Base-by-base conservation (phyloP, 2,797 vertebrate species). In the Phoeniculus purpureus region DNA sequence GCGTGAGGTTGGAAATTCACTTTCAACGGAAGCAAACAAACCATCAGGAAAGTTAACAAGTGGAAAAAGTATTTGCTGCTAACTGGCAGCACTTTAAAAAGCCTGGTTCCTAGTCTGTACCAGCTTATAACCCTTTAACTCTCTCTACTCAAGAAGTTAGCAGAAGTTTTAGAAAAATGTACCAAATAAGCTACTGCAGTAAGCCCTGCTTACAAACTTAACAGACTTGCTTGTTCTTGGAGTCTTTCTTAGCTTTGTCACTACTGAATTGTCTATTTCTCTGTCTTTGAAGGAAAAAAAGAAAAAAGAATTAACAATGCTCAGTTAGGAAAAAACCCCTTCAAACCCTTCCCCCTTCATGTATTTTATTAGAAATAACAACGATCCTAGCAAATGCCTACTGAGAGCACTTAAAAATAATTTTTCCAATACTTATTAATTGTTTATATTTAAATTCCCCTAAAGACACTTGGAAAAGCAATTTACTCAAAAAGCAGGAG, bases 401-500 rank as follows among this genome's bases (percentile, higher is more conserved):
- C 43, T 73, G 56, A 83, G 14, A 72, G 73, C 13, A 52, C 15
- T 83, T 92, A 31, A 75, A 84, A 70, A 52, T 50, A 78, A 22
- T 79, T 3, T 79, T 86, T 62, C 12, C 8, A 61, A 58, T 74
- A 54, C 6, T 84, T 89, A 87, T 70, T 74, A 72, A 59, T 60
- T 76, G 51, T 67, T 92, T 91, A 15, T 76, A 79, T 84, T 93
- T 88, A 22, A 73, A 81, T 76, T 83, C 2, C 52, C 52, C n/a
- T 43, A 23, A 92, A 89, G 80, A 71, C 15, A 54, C 9, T 58
- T 65, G 7, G 25, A 78, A 88, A 81, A 89, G 8, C 15, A 79
- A 58, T 88, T 94, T 91, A 6, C 23, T 76, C 4, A 61, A 79
- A 81, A 92, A 81, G 2, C 27, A 66, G 34, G 12, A 73, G 25